These are phyloP conservation scores for Bathynomus jamesi DNA, from an alignment of 1,140 invertebrate genomes.

Conservation along the genomic window DNA sequence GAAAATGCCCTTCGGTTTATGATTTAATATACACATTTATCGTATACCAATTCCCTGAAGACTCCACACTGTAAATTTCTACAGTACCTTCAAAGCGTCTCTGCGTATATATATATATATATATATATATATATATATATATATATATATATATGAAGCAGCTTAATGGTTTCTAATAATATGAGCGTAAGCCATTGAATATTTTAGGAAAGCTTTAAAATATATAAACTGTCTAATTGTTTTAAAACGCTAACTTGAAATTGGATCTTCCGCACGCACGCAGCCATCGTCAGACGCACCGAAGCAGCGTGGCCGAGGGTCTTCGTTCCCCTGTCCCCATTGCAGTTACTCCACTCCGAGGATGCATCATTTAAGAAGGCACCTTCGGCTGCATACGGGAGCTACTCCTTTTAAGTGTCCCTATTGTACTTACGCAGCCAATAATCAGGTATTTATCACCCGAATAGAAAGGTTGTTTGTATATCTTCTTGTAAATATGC, in stretches of 20 bases:
- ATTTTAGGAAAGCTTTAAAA: too few relatives aligned
- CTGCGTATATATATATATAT: too few relatives aligned
- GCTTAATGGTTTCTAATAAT: too few relatives aligned
- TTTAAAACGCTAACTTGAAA: background rate
- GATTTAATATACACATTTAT: background rate
- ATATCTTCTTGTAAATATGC: background rate
- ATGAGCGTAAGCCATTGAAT: too few relatives aligned
- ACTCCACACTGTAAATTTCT: too few relatives aligned
- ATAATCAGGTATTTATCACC: background rate
- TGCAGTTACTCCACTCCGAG: constrained; percentile 10
- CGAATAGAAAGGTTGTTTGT: background rate
- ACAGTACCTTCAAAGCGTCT: too few relatives aligned
- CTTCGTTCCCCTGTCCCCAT: background rate
- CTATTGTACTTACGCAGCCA: constrained; percentile 5
- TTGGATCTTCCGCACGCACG: background rate
- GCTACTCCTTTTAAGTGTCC: constrained; percentile 11
- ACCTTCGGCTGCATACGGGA: constrained; percentile 11
- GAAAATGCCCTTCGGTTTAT: too few relatives aligned
- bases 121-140: too few relatives aligned
- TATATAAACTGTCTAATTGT: background rate
- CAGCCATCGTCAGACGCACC: background rate
- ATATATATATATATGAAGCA: too few relatives aligned
- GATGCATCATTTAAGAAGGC: constrained; percentile 8
- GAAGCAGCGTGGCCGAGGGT: background rate
- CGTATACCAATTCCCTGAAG: too few relatives aligned